phyloP scores from a whole-genome alignment of 2,888 invertebrate genomes.

The Dicyrtomina minuta region DNA sequence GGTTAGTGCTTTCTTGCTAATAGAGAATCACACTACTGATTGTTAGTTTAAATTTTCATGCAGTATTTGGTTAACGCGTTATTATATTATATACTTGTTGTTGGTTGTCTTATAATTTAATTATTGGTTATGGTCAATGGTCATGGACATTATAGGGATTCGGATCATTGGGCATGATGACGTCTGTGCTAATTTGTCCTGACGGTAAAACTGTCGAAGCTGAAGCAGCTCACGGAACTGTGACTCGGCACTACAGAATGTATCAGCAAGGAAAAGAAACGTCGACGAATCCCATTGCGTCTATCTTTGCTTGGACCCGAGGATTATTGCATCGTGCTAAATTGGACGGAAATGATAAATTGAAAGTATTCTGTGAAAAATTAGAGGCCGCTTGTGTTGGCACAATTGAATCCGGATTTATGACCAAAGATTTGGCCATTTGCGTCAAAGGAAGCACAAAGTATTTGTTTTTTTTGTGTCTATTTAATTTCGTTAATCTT shows the following conservation, averaged over 20 bases:
- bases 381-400: slow-evolving; percentile 89
- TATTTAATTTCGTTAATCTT: not conserved
- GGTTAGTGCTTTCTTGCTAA: too few relatives aligned
- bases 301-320: slow-evolving; percentile 97
- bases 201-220: slow-evolving; percentile 98
- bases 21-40: too few relatives aligned
- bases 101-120: too few relatives aligned
- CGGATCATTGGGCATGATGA: slow-evolving; percentile 95
- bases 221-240: slow-evolving; percentile 90
- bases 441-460: slow-evolving; percentile 89
- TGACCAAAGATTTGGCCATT: slow-evolving; percentile 99
- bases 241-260: slow-evolving; percentile 84
- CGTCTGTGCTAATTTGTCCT: slow-evolving; percentile 88
- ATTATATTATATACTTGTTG: too few relatives aligned
- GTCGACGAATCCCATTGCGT: slow-evolving; percentile 97
- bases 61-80: too few relatives aligned
- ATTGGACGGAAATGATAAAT: slow-evolving; percentile 77
- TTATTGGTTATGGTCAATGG: too few relatives aligned
- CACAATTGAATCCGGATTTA: slow-evolving; percentile 89
- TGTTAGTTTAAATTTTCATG: too few relatives aligned
- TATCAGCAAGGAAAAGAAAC: slow-evolving; percentile 95
- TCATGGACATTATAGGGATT: slow-evolving; percentile 40
- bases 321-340: slow-evolving; percentile 92
- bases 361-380: slow-evolving; percentile 78
- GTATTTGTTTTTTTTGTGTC: slow-evolving; percentile 58